Evolutionary conservation across 2,113 vertebrate genomes (phyloP).

Genomic region (Petrocephalus microphthalmus): DNA sequence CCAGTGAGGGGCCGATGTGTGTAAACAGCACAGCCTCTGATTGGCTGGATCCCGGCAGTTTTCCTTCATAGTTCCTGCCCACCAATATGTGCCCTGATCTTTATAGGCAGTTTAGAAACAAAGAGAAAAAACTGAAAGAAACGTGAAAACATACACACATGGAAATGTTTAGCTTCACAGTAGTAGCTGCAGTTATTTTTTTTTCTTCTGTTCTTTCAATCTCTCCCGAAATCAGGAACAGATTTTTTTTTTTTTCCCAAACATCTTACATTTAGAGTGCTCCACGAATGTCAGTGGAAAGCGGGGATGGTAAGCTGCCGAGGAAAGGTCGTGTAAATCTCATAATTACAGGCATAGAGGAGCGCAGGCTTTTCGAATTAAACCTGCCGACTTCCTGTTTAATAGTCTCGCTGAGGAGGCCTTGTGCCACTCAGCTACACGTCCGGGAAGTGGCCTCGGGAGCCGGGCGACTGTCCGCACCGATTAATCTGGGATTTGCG

Average conservation of each 20-base stretch:
- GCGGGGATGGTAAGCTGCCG: slow-evolving; percentile 27
- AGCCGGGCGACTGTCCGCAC: neutral
- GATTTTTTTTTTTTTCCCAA: slow-evolving; percentile 21
- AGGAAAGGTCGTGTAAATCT: slow-evolving; percentile 30
- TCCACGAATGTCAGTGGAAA: slow-evolving; percentile 34
- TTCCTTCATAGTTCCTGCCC: slow-evolving; percentile 54
- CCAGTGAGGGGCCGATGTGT: slow-evolving; percentile 47
- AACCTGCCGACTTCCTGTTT: slow-evolving; percentile 32
- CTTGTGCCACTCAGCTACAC: neutral
- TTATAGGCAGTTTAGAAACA: slow-evolving; percentile 60
- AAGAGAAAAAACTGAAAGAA: slow-evolving; percentile 32
- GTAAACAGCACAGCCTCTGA: slow-evolving; percentile 26
- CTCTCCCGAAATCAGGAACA: neutral
- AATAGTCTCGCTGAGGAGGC: slow-evolving; percentile 19
- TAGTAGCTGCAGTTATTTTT: slow-evolving; percentile 51
- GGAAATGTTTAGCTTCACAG: slow-evolving; percentile 59
- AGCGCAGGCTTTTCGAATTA: slow-evolving; percentile 29
- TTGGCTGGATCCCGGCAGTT: slow-evolving; percentile 48
- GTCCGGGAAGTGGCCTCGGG: neutral
- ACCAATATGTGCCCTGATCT: slow-evolving; percentile 37
- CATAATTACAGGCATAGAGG: slow-evolving; percentile 39
- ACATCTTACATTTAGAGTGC: slow-evolving; percentile 27
- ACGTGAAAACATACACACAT: slow-evolving; percentile 56
- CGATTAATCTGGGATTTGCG: slow-evolving; percentile 10
- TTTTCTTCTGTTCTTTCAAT: slow-evolving; percentile 39